Percentiles rank a stretch among this genome's conserved stretches.
Evolutionary conservation across 2,797 vertebrate species (phyloP).

Genomic region (Benthosema pterotum): DNA sequence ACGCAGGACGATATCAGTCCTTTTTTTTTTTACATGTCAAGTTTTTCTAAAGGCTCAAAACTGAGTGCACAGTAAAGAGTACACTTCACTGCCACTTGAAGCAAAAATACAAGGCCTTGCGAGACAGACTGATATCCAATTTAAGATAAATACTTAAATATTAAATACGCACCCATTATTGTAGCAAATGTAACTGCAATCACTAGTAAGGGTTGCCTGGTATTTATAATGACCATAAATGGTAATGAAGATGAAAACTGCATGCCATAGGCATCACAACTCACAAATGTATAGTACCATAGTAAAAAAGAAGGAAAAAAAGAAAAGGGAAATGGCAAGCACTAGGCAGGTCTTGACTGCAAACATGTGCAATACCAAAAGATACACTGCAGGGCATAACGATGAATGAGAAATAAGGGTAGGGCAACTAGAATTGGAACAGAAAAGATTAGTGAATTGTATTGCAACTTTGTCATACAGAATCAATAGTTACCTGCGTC

Average conservation of each 20-base stretch:
- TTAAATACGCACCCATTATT: conserved; percentile 19
- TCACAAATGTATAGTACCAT: conserved; percentile 44
- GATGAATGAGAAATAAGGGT: conserved; percentile 36
- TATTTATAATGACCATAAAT: conserved; percentile 60
- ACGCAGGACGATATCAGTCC: conserved; percentile 30
- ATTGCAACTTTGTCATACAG: conserved; percentile 27
- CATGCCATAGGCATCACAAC: conserved; percentile 51
- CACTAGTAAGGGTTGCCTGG: conserved; percentile 27
- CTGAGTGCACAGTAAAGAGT: conserved; percentile 26
- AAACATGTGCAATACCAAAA: conserved; percentile 47
- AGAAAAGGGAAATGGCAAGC: conserved; percentile 32
- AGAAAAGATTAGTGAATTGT: conserved; percentile 40
- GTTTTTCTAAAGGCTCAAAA: conserved; percentile 27
- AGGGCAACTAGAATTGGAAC: conserved; percentile 15
- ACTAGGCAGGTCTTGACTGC: conserved; percentile 45
- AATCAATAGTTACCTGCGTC: conserved; percentile 87
- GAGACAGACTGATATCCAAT: conserved; percentile 42
- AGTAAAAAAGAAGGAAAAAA: conserved; percentile 10
- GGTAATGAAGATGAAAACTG: conserved; percentile 73
- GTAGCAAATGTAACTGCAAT: conserved; percentile 24
- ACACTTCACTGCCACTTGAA: conserved; percentile 21
- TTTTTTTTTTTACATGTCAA: conserved; percentile 25
- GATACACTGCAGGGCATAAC: conserved; percentile 52
- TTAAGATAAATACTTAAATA: conserved; percentile 22
- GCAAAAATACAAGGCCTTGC: conserved; percentile 16